Evolutionary conservation across 2,113 vertebrate genomes (phyloP).

Genomic region (Oncorhynchus gorbuscha): DNA sequence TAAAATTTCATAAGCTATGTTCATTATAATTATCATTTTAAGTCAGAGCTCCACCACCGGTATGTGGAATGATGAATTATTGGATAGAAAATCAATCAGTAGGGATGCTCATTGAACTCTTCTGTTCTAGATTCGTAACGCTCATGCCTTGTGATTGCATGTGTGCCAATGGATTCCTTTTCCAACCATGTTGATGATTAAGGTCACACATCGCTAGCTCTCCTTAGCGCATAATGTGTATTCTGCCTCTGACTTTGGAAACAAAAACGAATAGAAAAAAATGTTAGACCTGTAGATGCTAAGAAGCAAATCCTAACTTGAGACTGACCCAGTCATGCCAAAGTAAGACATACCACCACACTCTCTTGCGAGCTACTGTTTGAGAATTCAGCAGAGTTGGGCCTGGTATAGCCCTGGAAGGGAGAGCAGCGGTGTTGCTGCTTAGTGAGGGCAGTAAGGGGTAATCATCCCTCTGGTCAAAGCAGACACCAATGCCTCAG

Average conservation of each 20-base stretch:
- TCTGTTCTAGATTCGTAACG: constrained; percentile 22
- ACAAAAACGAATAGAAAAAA: not conserved
- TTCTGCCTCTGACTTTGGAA: not conserved
- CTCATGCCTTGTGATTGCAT: constrained; percentile 11
- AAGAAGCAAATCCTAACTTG: not conserved
- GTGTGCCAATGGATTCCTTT: constrained; percentile 18
- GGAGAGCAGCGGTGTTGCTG: not conserved
- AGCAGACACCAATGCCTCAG: not conserved
- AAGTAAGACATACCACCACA: no score
- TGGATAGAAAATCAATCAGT: constrained; percentile 37
- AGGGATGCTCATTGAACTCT: constrained; percentile 21
- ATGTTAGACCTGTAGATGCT: not conserved
- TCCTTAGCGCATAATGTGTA: not conserved
- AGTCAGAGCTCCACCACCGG: constrained; percentile 45
- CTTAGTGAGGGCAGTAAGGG: not conserved
- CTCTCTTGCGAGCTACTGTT: no score
- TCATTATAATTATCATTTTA: constrained; percentile 63
- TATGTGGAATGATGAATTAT: constrained; percentile 53
- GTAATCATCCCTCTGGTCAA: not conserved
- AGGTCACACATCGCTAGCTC: not conserved
- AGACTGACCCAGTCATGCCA: no score
- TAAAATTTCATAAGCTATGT: constrained; percentile 50
- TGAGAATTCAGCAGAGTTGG: no score
- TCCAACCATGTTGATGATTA: constrained; percentile 12
- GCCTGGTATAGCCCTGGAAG: no score